Base-by-base conservation (phyloP, 2,113 vertebrate genomes). In the Istiophorus platypterus region DNA sequence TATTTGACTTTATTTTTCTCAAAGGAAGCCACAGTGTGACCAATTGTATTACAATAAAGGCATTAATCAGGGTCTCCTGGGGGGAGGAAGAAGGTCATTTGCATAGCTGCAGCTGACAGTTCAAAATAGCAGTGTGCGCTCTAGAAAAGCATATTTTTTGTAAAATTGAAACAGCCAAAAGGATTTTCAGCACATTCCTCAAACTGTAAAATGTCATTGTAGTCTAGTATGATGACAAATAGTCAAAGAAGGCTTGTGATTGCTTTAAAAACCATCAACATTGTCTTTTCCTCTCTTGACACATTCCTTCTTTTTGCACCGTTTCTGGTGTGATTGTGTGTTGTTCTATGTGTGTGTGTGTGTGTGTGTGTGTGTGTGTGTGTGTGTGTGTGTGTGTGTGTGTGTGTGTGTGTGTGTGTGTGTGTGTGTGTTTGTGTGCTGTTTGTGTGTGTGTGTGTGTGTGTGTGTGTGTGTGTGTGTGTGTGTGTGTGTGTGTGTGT, bases 1-100 rank as follows among this genome's bases (percentile, higher is more conserved):
- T 94, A 93, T 95, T 95, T 95, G 91, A 89, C 90, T 88, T 94
- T 95, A 92, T 95, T 94, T 91, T 84, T 74, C 92, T 92, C 86
- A 92, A 92, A 91, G 91, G 83, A 80, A 90, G 82, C 90, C 87
- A 81, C 90, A 82, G 62, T 72, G 83, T 85, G 87, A 90, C 81
- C 89, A 89, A 93, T 92, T 88, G 90, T 86, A 92, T 92, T 93
- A 95, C 91, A 93, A 93, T 93, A 89, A 93, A 87, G 89, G 88
- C 90, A 91, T 94, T 95, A 92, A 91, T 94, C 85, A 81, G 85
- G 85, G 83, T 92, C 88, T 88, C 93, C 45, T 22, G 92, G 91
- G 94, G 93, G 83, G 75, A 85, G 64, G 64, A 75, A 68, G 57
- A 84, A 74, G 89, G 81, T 88, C 81, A 95, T 94, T 91, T 93